These are phyloP conservation scores for Plagodis dolabraria DNA, from an alignment of 2,888 invertebrate genomes.

Conservation along the genomic window DNA sequence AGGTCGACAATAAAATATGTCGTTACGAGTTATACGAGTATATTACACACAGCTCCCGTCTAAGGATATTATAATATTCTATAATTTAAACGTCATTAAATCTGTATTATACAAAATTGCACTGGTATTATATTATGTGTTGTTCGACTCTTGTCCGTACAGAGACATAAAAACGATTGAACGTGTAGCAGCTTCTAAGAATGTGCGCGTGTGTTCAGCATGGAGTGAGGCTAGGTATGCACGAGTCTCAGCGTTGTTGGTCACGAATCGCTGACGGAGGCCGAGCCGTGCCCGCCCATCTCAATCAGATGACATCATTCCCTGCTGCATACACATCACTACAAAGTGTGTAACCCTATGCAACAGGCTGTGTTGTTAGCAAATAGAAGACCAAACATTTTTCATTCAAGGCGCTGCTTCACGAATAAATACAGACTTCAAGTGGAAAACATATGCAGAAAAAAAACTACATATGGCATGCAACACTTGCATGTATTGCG, in stretches of 20 bases:
- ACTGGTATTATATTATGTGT: constrained; percentile 1
- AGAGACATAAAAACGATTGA: constrained; percentile 43
- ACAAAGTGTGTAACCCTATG: constrained; percentile 43
- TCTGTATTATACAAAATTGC: neutral
- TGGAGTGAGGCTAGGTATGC: constrained; percentile 58
- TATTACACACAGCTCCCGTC: constrained; percentile 8
- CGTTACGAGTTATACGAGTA: constrained; percentile 24
- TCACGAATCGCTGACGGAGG: constrained; percentile 61
- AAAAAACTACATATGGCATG: too few species aligned
- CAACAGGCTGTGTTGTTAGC: constrained; percentile 36
- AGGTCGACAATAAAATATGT: constrained; percentile 48
- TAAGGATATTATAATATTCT: constrained; percentile 1
- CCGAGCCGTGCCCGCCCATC: constrained; percentile 67
- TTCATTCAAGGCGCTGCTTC: too few species aligned
- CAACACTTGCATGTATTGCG: too few species aligned
- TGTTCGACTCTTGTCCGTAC: constrained; percentile 26
- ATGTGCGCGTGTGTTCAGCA: constrained; percentile 55
- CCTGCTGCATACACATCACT: constrained; percentile 45
- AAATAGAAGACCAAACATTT: constrained; percentile 8
- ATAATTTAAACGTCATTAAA: constrained; percentile 16
- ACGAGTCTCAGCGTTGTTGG: constrained; percentile 55
- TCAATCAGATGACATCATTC: constrained; percentile 76
- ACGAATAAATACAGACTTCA: too few species aligned
- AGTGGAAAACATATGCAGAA: too few species aligned
- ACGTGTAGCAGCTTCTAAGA: constrained; percentile 43